These are phyloP conservation scores for Hiodon tergisus DNA, from an alignment of 2,113 vertebrate genomes.

Conservation along the genomic window DNA sequence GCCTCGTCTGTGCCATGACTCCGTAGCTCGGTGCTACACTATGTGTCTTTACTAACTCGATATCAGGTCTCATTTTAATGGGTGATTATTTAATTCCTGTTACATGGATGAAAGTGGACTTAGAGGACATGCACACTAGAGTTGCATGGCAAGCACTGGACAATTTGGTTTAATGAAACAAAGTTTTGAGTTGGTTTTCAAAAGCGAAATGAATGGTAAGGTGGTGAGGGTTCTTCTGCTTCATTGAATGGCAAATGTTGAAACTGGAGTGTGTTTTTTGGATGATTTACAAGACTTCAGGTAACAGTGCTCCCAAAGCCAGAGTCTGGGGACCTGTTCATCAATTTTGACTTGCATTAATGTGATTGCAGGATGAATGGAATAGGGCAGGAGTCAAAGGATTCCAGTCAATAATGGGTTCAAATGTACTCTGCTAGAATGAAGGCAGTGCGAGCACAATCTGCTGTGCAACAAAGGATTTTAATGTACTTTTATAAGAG, in stretches of 20 bases:
- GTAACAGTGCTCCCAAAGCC: neutral
- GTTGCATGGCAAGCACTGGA: too few relatives aligned
- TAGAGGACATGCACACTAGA: neutral
- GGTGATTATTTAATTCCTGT: neutral
- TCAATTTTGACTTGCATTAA: slow-evolving; percentile 3
- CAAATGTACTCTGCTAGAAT: neutral
- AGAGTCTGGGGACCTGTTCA: neutral
- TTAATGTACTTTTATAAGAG: too few relatives aligned
- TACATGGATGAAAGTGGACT: neutral
- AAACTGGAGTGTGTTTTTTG: neutral
- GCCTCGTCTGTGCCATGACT: too few relatives aligned
- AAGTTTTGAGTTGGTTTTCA: too few relatives aligned
- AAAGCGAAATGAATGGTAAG: too few relatives aligned
- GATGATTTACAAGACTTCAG: neutral
- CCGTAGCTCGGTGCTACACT: too few relatives aligned
- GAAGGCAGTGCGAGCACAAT: neutral
- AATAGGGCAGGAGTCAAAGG: neutral
- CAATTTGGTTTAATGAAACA: too few relatives aligned
- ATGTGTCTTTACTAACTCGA: too few relatives aligned
- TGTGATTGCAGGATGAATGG: neutral
- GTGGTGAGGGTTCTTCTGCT: too few relatives aligned
- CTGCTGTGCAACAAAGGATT: neutral
- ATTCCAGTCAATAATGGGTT: neutral
- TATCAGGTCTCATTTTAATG: too few relatives aligned
- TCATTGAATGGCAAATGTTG: too few relatives aligned